Evolutionary conservation across 2,113 vertebrate genomes (phyloP), one percentile per base, ranked within the genome.

Genomic region (Lophochroa leadbeateri): DNA sequence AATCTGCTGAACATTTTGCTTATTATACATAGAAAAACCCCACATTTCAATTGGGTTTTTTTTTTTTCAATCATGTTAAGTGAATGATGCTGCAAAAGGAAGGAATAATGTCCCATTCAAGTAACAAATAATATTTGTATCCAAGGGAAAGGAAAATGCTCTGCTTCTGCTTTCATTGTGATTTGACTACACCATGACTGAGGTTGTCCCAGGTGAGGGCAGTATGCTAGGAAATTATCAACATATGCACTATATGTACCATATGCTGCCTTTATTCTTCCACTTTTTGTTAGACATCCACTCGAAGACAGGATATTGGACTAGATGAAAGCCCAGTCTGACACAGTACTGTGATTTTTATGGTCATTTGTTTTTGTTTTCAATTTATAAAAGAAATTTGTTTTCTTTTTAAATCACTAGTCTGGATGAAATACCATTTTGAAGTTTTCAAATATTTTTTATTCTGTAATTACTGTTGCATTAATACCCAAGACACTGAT

Each of bases 11-110:
- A 5, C 13, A 13, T 61, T 83, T 69, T 64, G 8, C 20, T 85
- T 46, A 50, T 21, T n/a, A 46, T 4, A 39, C 44, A 8, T 8
- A 37, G 25, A 57, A 84, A 53, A 15, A 2, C 1, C 0, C 1
- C 27, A 35, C 0, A 2, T 43, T 80, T 50, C 28, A 71, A 17
- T 7, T 17, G n/a, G n/a, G 7, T 0, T 68, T 33, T 29, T 58
- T n/a, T 58, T 58, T 35, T 64, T 80, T 69, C 37, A 57, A 63
- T 43, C 13, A 24, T 17, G 7, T 6, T 58, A 49, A 37, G 39
- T 33, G n/a, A 83, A 58, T 29, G 47, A 35, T 16, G 17, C 16
- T 37, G 15, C 33, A 33, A 68, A 76, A 9, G 43, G 37, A 70
- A 83, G 17, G 27, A 86, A 28, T 27, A 33, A 68, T 16, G 17